Conservation (phyloP, 2,113 vertebrate genomes). For the Pseudopipra pipra region DNA sequence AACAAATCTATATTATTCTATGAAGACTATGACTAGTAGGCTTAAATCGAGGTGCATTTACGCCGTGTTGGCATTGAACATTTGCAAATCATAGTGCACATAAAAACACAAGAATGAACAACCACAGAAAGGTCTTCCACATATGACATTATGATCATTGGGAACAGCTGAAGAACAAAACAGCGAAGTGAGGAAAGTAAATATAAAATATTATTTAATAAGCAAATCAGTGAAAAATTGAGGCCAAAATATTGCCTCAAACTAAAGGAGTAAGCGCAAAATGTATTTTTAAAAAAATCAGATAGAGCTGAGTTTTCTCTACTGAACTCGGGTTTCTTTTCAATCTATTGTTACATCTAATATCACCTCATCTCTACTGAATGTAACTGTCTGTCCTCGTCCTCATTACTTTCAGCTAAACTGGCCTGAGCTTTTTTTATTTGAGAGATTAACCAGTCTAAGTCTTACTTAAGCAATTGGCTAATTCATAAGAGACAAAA, state of each 20-base stretch:
- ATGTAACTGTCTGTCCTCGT: not conserved
- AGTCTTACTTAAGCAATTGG: not conserved
- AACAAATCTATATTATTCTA: not conserved
- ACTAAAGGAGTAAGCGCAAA: not conserved
- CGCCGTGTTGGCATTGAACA: not conserved
- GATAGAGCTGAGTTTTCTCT: not conserved
- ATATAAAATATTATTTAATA: not conserved
- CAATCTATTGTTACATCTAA: not conserved
- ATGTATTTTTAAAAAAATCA: accelerated
- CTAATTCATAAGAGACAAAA: not conserved
- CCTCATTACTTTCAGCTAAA: not conserved
- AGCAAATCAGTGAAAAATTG: not conserved
- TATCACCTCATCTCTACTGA: accelerated
- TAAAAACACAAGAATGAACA: not conserved
- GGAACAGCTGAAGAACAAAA: not conserved
- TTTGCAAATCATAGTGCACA: not conserved
- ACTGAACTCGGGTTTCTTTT: not conserved
- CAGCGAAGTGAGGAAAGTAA: not conserved
- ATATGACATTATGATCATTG: not conserved
- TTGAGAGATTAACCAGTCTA: not conserved
- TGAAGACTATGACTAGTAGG: not conserved
- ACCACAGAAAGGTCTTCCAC: not conserved
- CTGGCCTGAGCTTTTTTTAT: not conserved
- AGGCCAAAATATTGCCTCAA: not conserved
- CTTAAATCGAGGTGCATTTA: not conserved